Conservation (phyloP, 2,797 vertebrate genomes). For the Tachyglossus aculeatus region DNA sequence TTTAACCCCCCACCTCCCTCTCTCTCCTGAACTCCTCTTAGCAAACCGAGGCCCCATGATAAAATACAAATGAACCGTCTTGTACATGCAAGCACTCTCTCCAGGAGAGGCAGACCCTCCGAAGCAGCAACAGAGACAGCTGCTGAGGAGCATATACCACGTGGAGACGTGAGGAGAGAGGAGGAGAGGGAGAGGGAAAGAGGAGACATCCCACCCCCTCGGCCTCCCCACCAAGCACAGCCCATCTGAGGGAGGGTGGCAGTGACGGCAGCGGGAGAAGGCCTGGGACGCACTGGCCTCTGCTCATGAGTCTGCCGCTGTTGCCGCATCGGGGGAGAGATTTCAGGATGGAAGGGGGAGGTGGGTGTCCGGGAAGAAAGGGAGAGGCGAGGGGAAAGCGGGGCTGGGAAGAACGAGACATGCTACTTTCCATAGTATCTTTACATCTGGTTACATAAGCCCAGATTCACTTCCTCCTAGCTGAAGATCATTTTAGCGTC, state of each 20-base stretch:
- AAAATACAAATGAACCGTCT: constrained; percentile 68
- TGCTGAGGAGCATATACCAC: constrained; percentile 21
- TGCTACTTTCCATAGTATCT: too few relatives aligned
- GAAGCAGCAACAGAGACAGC: constrained; percentile 21
- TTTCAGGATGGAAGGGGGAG: background rate
- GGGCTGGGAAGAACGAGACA: background rate
- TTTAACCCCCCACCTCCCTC: constrained; percentile 9
- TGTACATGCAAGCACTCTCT: constrained; percentile 32
- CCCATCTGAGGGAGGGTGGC: background rate
- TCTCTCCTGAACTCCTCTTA: constrained; percentile 33
- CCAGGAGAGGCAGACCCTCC: constrained; percentile 31
- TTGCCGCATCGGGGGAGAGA: background rate
- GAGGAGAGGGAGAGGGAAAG: background rate
- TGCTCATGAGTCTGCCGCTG: background rate
- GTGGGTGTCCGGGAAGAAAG: too few relatives aligned
- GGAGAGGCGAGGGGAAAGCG: background rate
- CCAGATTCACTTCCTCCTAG: too few relatives aligned
- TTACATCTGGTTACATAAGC: too few relatives aligned
- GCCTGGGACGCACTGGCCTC: background rate
- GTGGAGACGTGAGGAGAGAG: background rate
- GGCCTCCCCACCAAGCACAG: background rate
- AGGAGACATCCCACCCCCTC: background rate
- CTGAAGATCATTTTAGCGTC: too few relatives aligned
- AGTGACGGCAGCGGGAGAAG: background rate
- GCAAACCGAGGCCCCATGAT: constrained; percentile 50